Conservation (phyloP, 1,140 invertebrate genomes). For the Cydia pomonella region DNA sequence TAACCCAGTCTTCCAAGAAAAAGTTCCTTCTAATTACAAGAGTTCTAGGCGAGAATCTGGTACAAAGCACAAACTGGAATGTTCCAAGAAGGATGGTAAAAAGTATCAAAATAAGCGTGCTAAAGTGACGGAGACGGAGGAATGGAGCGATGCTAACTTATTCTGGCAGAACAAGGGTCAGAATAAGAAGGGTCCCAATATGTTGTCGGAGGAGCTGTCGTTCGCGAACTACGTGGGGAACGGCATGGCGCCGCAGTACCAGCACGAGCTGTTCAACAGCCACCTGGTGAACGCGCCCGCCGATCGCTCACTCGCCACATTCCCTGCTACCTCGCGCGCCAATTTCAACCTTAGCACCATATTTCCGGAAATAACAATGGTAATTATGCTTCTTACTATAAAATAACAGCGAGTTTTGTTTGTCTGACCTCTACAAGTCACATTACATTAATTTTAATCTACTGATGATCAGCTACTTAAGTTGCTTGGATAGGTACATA, state of each 20-base stretch:
- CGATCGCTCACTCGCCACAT: conserved; percentile 60
- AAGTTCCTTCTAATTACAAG: conserved; percentile 59
- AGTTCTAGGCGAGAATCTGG: conserved; percentile 64
- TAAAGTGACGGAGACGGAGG: conserved; percentile 67
- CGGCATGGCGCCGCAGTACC: conserved; percentile 69
- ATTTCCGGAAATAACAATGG: conserved; percentile 77
- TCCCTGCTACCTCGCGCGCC: conserved; percentile 67
- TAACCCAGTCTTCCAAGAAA: conserved; percentile 61
- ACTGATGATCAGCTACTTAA: too few species aligned
- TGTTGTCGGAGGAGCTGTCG: conserved; percentile 65
- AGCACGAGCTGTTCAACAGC: conserved; percentile 70
- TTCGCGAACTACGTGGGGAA: conserved; percentile 71
- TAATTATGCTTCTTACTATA: conserved; percentile 44
- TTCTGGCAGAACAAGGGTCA: conserved; percentile 69
- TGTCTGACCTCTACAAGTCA: background rate
- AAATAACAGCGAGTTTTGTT: background rate
- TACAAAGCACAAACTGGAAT: conserved; percentile 73
- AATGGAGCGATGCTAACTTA: conserved; percentile 68
- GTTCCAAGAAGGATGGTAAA: conserved; percentile 73
- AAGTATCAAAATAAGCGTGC: conserved; percentile 72
- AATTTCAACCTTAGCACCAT: conserved; percentile 75
- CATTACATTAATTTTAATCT: background rate
- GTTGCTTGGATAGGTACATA: too few species aligned
- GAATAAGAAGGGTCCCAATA: conserved; percentile 64
- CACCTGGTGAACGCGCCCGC: conserved; percentile 64